Evolutionary conservation across 2,113 vertebrate genomes (phyloP), one percentile per base, ranked within the genome.

Genomic region (Neogobius melanostomus): DNA sequence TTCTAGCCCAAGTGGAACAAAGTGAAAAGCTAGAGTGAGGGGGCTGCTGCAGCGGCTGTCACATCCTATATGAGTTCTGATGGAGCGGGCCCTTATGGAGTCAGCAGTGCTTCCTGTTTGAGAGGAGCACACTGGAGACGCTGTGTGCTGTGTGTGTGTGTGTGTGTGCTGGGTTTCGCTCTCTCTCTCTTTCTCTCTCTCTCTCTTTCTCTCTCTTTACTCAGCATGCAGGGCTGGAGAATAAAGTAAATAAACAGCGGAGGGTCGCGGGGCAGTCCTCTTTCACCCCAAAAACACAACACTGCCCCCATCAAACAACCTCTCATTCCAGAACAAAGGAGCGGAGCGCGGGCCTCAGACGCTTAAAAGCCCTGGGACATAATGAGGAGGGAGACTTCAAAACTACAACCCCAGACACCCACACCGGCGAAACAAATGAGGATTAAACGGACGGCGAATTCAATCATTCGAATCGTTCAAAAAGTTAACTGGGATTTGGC

Each of bases 221-320:
- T 88, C 91, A 92, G 92, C 90, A 92, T 92, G 90, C 91, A 83
- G 86, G 80, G 80, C 59, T 90, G 67, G 77, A 88, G 79, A 87
- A 91, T 83, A 94, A 91, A 94, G 91, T 92, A 92, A 93, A 93
- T 93, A 94, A 94, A 94, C 90, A 94, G 78, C 85, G 77, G 64
- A 90, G 91, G 92, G 91, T 90, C 85, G 84, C 66, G 89, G 92
- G 86, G 88, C 90, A 91, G 88, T 71, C 80, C 88, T 91, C 88
- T 89, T 90, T 93, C 88, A 87, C 88, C 91, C 90, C 86, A 81
- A 90, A 93, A 93, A 90, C 91, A 92, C 91, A 92, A 92, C 91
- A 92, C 68, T 80, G 84, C 88, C 87, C 87, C 92, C 90, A 90
- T 91, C 91, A 91, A 92, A 92, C 90, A 90, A 83, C 84, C 83